Base-by-base conservation (phyloP, 2,888 invertebrate species). In the Platerodrilus igneus region DNA sequence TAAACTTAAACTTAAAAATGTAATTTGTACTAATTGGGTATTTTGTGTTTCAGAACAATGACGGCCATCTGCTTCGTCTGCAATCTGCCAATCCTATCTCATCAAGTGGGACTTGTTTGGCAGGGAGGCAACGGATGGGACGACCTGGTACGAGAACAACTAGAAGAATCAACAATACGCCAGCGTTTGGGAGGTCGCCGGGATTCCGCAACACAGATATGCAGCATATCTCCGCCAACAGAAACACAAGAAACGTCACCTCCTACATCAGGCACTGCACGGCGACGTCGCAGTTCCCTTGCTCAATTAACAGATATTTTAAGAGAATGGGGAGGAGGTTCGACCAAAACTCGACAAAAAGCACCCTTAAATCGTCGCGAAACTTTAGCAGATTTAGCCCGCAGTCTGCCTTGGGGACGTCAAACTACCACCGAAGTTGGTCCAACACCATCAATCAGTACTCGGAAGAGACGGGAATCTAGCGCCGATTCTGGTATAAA, bases 11-110 rank as follows among this genome's bases (percentile, higher is more conserved):
- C 30, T 29, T 33, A 21, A 21, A 25, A 13, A 32, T 17, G 28
- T 14, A 17, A 13, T 14, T 27, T 13, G 36, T 18, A 41, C 17
- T 29, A 13, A 10, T 29, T 33, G 16, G 18, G 16, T n/a, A n/a
- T n/a, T 47, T 42, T 42, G 51, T 42, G 41, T 59, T 66, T 57
- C 81, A 90, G 90, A 83, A 89, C 86, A 67, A 89, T 90, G 89
- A 86, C 89, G 64, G 86, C 90, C 68, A 84, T 90, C 75, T 93
- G 93, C 75, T 93, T 93, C 77, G 91, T 93, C 60, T 93, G 93
- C 85, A 92, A 93, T 73, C 78, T 92, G 64, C 92, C 93, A 59
- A 92, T 93, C 67, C 78, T 92, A 69, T 90, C 88, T 52, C 91
- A 93, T 72, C 93, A 93, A 79, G 90, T 91, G 62, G 91, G 90